Percentiles rank a stretch among this genome's conserved stretches.
Evolutionary conservation across 2,797 vertebrate genomes (phyloP).

Genomic region (Myotis daubentonii): DNA sequence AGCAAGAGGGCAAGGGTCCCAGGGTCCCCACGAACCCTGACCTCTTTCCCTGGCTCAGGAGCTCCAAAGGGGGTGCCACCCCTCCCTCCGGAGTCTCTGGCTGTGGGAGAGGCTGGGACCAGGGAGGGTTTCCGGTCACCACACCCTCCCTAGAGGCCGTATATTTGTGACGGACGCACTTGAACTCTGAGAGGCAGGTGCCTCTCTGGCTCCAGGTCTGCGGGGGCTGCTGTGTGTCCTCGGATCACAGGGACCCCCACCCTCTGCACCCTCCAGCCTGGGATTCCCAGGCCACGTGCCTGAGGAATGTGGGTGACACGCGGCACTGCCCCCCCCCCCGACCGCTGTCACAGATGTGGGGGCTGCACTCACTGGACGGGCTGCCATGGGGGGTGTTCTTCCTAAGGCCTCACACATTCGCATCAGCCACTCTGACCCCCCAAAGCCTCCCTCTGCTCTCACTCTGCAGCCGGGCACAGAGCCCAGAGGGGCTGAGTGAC

Average conservation of each 20-base stretch:
- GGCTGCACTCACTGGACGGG: neutral
- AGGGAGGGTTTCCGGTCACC: neutral
- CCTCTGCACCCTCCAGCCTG: neutral
- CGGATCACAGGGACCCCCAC: neutral
- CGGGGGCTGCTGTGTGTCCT: neutral
- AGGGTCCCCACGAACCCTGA: accelerated
- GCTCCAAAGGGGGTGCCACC: accelerated
- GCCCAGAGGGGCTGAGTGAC: neutral
- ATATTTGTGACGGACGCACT: neutral
- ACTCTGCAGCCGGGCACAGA: neutral
- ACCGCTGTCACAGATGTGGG: too few species aligned
- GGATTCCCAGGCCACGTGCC: too few species aligned
- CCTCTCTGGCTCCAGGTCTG: accelerated
- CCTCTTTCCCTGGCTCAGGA: accelerated
- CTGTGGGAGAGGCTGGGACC: neutral
- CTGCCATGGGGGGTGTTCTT: neutral
- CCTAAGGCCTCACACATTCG: neutral
- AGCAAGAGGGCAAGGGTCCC: too few species aligned
- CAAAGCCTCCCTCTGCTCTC: too few species aligned
- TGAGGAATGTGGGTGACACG: neutral
- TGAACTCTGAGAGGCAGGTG: too few species aligned
- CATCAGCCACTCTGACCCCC: too few species aligned
- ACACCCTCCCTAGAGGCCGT: accelerated
- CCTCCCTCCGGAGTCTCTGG: neutral
- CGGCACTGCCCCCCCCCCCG: accelerated